Evolutionary conservation across 2,888 invertebrate genomes (phyloP), one percentile per base, ranked within the genome.

Genomic region (Polymixis flavicincta): DNA sequence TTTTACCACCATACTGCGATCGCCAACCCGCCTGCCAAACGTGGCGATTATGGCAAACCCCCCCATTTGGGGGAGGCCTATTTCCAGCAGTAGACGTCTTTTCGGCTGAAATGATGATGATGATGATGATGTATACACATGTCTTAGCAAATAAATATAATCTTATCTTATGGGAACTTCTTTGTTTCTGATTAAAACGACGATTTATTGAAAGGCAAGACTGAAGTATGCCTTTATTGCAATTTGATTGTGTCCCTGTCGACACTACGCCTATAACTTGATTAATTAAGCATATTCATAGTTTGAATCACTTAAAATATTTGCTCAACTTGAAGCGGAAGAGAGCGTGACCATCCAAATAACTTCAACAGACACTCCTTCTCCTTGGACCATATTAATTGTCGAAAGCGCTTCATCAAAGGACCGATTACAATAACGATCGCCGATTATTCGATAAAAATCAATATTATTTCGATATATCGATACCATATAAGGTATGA

Each of bases 321-420:
- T 79, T 45, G 65, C 65, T 50, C 52, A 69, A 69, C 65, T n/a
- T 48, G 11, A 42, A 68, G 45, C 85, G 81, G 85, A 83, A 84
- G 75, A 76, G 74, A 82, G 83, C 87, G 79, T 87, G 72, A 77
- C 80, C 74, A 67, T 78, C 37, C 68, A 73, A 73, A 67, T 25
- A 67, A 17, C 67, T 83, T 48, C 71, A 73, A 61, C 55, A 22
- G 65, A 78, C 80, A 63, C 85, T 82, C 80, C 83, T 78, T 80
- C n/a, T 45, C 85, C 83, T 81, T 85, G 86, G 69, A 77, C 84
- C 63, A 82, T 57, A 78, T 76, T 81, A 79, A 87, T 87, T 84
- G 80, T 79, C 73, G 67, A 79, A 83, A 87, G 78, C 80, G 74
- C 67, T 80, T 85, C 80, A 87, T 82, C 82, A 85, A 85, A 77